Conservation (phyloP, 2,888 invertebrate genomes). For the Synanthedon vespiformis region DNA sequence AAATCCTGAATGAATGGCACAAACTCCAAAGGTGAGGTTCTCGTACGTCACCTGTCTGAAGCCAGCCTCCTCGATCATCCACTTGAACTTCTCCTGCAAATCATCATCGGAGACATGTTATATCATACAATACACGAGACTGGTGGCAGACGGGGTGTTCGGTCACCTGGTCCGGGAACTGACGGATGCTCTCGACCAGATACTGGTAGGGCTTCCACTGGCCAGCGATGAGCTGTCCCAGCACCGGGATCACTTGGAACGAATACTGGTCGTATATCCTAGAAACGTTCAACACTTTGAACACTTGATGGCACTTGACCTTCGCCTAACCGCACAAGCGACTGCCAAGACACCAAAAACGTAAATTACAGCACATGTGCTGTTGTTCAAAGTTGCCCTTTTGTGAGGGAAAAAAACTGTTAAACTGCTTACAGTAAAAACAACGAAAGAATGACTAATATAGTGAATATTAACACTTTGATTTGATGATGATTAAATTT, state of each 20-base stretch:
- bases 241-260: conserved; percentile 95
- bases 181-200: conserved; percentile 96
- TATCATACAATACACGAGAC: not conserved
- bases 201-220: conserved; percentile 98
- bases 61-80: conserved; percentile 90
- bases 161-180: conserved; percentile 91
- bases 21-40: conserved; percentile 91
- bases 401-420: too few species aligned
- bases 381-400: too few species aligned
- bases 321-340: too few species aligned
- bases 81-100: conserved; percentile 83
- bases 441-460: too few species aligned
- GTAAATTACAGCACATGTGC: too few species aligned
- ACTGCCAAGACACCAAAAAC: too few species aligned
- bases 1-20: conserved; percentile 96
- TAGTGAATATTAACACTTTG: too few species aligned
- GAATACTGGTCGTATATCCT: conserved; percentile 96
- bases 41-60: conserved; percentile 89
- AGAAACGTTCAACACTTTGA: conserved; percentile 6
- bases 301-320: too few species aligned
- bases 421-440: too few species aligned
- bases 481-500: too few species aligned
- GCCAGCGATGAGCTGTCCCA: conserved; percentile 93
- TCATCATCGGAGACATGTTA: conserved; percentile 4
- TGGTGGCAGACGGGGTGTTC: not conserved